Evolutionary conservation across 2,797 vertebrate species (phyloP).

Genomic region (Catostomus latipinnis): DNA sequence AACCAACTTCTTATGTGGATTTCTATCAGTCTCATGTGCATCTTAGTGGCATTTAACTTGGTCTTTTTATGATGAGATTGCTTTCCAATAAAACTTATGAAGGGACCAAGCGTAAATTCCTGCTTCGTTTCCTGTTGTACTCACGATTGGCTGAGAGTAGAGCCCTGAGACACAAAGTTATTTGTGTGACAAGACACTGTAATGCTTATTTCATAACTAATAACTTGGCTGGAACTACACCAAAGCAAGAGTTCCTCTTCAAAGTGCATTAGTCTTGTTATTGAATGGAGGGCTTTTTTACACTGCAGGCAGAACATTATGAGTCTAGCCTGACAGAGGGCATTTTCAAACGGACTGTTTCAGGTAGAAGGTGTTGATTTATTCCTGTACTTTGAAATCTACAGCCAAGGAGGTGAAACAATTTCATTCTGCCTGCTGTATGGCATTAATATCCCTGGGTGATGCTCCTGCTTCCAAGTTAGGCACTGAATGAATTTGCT

Average conservation of each 20-base stretch:
- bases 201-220: constrained; percentile 33
- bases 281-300: constrained; percentile 28
- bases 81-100: no score
- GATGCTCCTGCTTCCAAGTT: constrained; percentile 2
- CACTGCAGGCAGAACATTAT: constrained; percentile 12
- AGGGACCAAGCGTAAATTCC: no score
- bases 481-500: constrained; percentile 17
- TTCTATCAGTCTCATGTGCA: no score
- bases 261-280: constrained; percentile 30
- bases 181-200: constrained; percentile 4
- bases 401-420: constrained; percentile 39
- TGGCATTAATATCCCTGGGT: constrained; percentile 32
- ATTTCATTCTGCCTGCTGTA: constrained; percentile 8
- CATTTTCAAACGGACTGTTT: constrained; percentile 33
- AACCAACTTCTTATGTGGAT: no score
- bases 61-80: no score
- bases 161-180: not conserved
- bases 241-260: constrained; percentile 20
- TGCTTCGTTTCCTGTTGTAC: not conserved
- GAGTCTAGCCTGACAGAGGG: constrained; percentile 26
- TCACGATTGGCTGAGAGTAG: constrained; percentile 6
- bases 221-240: constrained; percentile 15
- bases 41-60: no score
- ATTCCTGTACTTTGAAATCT: constrained; percentile 30
- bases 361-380: constrained; percentile 41